Evolutionary conservation across 2,888 invertebrate genomes (phyloP), one percentile per base, ranked within the genome.

Genomic region (Parnassius glacialis): DNA sequence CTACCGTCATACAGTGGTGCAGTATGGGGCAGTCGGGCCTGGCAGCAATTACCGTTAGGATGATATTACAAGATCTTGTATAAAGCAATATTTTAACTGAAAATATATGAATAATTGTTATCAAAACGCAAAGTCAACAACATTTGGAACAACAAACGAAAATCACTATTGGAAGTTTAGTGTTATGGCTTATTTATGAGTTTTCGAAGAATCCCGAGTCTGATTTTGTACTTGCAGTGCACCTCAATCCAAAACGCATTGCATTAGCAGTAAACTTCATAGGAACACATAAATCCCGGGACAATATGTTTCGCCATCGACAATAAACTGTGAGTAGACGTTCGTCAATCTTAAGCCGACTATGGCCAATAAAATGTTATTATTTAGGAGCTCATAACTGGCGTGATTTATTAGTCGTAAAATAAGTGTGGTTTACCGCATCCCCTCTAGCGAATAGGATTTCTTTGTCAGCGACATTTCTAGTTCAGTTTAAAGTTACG

Each of bases 351-450:
- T 74, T 70, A 79, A 78, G 75, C 78, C 78, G 79, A 78, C 78
- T 73, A 82, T 79, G 81, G 76, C 81, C 85, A 85, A 84, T 90
- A 88, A 90, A 90, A 85, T 76, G 74, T 83, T 85, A 89, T 87
- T 90, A 89, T 89, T 90, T 89, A 88, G 83, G 78, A 85, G 83
- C 87, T 84, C 87, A 89, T 90, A 89, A 90, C 85, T 74, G 73
- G 69, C 68, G 81, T 83, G 90, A 88, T 90, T 90, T 90, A 90
- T 76, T 76, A 84, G 67, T 78, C 85, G 79, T 90, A 90, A 90
- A 90, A 78, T 74, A 73, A 78, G 77, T 74, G 72, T 71, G 80
- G 80, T 74, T 80, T 78, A 81, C 83, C 83, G 76, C 81, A 83
- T 78, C 80, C 77, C 70, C 68, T 72, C 68, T 65, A 67, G 71